Percentiles rank a stretch among this genome's conserved stretches.
Conservation (phyloP, 2,888 invertebrate genomes). For the Ectemnius continuus region DNA sequence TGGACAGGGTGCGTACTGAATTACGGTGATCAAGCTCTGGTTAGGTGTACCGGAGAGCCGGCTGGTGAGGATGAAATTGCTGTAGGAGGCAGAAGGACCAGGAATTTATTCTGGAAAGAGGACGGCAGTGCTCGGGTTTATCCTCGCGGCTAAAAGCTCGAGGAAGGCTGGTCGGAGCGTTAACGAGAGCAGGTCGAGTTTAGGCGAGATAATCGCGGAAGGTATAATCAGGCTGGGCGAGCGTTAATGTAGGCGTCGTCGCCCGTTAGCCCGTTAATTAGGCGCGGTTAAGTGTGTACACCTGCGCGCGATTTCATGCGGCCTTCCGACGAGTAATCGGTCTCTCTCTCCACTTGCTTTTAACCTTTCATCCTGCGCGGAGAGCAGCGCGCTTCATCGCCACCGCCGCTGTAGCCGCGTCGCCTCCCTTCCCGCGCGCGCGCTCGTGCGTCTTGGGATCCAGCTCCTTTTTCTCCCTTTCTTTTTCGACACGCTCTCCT, state of each 20-base stretch:
- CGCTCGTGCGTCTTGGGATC: too few species aligned
- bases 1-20: neutral
- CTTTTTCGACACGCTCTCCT: constrained; percentile 31
- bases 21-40: constrained; percentile 16
- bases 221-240: constrained; percentile 41
- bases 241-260: constrained; percentile 53
- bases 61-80: constrained; percentile 34
- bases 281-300: constrained; percentile 57
- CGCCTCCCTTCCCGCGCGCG: constrained; percentile 24
- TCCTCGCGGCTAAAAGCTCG: constrained; percentile 13
- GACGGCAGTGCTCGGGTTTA: too few species aligned
- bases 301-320: constrained; percentile 68
- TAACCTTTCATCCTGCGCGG: constrained; percentile 64
- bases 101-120: constrained; percentile 28
- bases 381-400: too few species aligned
- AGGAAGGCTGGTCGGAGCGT: constrained; percentile 4
- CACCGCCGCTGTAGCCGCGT: constrained; percentile 25
- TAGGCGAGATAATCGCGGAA: constrained; percentile 44
- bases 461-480: neutral
- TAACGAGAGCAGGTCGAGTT: constrained; percentile 38
- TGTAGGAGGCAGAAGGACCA: neutral
- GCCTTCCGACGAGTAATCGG: constrained; percentile 59
- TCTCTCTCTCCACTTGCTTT: constrained; percentile 51
- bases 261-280: constrained; percentile 62
- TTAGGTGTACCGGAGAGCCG: constrained; percentile 22